Conservation (phyloP, 1,140 invertebrate genomes). For the Venturia canescens region DNA sequence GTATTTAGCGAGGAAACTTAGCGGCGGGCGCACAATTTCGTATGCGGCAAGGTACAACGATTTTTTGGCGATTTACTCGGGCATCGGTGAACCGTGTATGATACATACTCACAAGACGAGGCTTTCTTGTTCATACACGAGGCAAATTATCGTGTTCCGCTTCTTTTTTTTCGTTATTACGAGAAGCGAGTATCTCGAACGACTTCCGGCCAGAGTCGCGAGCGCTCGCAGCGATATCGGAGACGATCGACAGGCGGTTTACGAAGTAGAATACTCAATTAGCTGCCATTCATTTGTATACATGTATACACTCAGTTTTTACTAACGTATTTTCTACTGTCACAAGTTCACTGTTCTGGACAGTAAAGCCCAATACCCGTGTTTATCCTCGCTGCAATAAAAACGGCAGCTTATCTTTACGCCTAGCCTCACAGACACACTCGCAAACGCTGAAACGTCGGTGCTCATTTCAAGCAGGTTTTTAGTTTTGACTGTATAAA, state of each 20-base stretch:
- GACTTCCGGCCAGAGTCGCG: constrained; percentile 69
- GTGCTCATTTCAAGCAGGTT: neutral
- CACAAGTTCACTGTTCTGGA: constrained; percentile 45
- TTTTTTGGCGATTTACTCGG: neutral
- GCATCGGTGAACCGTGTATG: neutral
- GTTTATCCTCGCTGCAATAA: constrained; percentile 41
- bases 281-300: constrained; percentile 51
- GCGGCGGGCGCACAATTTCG: neutral
- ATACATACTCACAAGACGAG: neutral
- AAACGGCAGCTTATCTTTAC: constrained; percentile 50
- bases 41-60: neutral
- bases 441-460: neutral
- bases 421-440: constrained; percentile 38
- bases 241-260: constrained; percentile 72
- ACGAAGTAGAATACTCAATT: constrained; percentile 74
- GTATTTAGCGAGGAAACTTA: neutral
- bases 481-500: neutral
- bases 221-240: constrained; percentile 63
- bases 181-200: constrained; percentile 65
- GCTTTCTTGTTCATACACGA: neutral
- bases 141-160: constrained; percentile 69
- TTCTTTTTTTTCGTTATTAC: constrained; percentile 66
- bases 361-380: constrained; percentile 18
- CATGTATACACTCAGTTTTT: constrained; percentile 47
- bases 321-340: constrained; percentile 30